Evolutionary conservation across 2,797 vertebrate genomes (phyloP).

Genomic region (Pseudochaenichthys georgianus): DNA sequence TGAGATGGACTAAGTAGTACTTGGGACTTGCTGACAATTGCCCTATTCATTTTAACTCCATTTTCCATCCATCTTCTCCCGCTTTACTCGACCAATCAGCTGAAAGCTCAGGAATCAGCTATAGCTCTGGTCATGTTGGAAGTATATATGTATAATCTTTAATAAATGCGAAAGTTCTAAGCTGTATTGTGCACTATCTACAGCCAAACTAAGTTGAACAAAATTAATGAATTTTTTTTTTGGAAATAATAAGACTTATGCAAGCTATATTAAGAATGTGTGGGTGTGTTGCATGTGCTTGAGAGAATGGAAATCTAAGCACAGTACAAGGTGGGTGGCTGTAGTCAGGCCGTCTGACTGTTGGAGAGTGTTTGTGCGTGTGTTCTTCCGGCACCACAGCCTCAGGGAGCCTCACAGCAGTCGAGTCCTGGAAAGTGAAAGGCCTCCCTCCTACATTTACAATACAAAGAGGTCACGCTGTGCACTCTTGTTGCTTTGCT

Average conservation of each 20-base stretch:
- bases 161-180: neutral
- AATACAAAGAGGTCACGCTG: constrained; percentile 32
- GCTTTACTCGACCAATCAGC: constrained; percentile 1
- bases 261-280: constrained; percentile 36
- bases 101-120: neutral
- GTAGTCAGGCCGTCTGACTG: constrained; percentile 35
- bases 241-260: constrained; percentile 6
- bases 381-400: constrained; percentile 35
- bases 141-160: neutral
- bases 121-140: neutral
- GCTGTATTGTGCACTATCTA: neutral
- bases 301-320: constrained; percentile 31
- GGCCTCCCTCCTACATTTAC: constrained; percentile 39
- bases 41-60: constrained; percentile 45
- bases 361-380: constrained; percentile 9
- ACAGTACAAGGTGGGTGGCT: constrained; percentile 34
- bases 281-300: constrained; percentile 40
- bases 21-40: constrained; percentile 17
- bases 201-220: neutral
- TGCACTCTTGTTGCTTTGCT: constrained; percentile 10
- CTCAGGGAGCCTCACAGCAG: constrained; percentile 44
- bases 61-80: too few species aligned
- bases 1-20: neutral
- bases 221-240: constrained; percentile 20
- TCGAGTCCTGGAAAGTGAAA: constrained; percentile 47